phyloP scores from a whole-genome alignment of 2,888 invertebrate genomes.

The Gnatocerus cornutus region DNA sequence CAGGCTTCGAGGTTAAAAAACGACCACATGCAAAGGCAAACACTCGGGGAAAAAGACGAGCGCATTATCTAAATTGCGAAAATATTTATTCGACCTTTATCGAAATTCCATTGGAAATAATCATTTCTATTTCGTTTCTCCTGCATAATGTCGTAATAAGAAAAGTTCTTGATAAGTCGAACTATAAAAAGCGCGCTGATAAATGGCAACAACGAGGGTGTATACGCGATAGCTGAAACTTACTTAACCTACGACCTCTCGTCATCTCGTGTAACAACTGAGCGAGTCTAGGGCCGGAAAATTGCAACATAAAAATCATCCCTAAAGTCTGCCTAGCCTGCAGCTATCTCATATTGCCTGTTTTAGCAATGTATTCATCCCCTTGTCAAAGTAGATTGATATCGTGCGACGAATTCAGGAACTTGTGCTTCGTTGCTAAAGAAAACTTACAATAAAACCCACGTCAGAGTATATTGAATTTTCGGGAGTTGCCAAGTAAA shows the following conservation, averaged over 20 bases:
- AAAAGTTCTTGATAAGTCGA: conserved; percentile 14
- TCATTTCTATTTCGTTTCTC: conserved; percentile 9
- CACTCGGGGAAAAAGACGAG: conserved; percentile 52
- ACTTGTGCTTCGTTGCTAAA: conserved; percentile 37
- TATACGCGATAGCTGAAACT: conserved; percentile 55
- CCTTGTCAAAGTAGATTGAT: conserved; percentile 64
- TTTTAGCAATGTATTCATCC: conserved; percentile 66
- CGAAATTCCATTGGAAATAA: conserved; percentile 23
- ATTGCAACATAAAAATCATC: conserved; percentile 71
- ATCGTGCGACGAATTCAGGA: conserved; percentile 56
- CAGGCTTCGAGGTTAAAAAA: conserved; percentile 33
- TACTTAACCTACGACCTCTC: conserved; percentile 69
- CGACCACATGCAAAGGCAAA: conserved; percentile 43
- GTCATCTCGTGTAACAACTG: conserved; percentile 67
- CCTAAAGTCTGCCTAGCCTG: conserved; percentile 59
- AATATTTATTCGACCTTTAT: conserved; percentile 58
- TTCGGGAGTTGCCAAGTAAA: conserved; percentile 27
- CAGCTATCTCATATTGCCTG: conserved; percentile 63
- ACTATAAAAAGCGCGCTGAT: conserved; percentile 42
- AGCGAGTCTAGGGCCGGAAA: conserved; percentile 69
- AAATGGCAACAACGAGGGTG: conserved; percentile 47
- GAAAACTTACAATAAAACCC: conserved; percentile 37
- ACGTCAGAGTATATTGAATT: conserved; percentile 30
- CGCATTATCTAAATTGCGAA: conserved; percentile 64
- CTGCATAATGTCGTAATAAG: conserved; percentile 2